Conservation (phyloP, 2,888 invertebrate genomes). For the Spodoptera picta region DNA sequence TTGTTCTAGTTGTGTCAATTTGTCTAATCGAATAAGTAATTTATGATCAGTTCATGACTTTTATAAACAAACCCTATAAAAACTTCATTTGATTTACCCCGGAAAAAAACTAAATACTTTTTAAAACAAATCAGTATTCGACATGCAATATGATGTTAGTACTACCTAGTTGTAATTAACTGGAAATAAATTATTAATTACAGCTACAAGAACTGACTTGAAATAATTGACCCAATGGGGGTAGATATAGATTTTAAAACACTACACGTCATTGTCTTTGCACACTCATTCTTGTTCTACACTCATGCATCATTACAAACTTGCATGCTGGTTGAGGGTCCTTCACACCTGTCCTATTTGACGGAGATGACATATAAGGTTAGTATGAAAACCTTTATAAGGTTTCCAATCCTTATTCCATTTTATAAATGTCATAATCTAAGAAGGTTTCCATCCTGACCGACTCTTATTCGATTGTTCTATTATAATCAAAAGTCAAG, state of each 20-base stretch:
- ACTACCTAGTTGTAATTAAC: no score
- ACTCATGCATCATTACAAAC: conserved; percentile 2
- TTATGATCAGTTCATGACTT: no score
- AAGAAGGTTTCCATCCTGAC: not conserved
- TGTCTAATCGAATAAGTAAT: not conserved
- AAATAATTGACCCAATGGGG: conserved; percentile 3
- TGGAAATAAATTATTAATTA: not conserved
- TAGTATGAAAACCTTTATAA: conserved; percentile 8
- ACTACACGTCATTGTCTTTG: not conserved
- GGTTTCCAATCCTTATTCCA: no score
- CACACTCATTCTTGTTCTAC: conserved; percentile 3
- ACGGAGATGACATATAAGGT: conserved; percentile 30
- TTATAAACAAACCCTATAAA: no score
- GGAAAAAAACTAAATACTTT: no score
- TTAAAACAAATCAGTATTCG: no score
- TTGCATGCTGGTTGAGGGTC: conserved; percentile 8
- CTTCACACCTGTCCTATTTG: conserved; percentile 4
- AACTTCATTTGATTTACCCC: no score
- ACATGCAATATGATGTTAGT: not conserved
- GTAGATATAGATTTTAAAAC: conserved; percentile 1
- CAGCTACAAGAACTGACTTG: not conserved
- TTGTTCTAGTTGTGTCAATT: conserved; percentile 23
- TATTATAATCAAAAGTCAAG: no score
- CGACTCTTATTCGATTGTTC: no score
- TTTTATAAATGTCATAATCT: no score